Base-by-base conservation (phyloP, 2,113 vertebrate species). In the Paratilapia polleni region DNA sequence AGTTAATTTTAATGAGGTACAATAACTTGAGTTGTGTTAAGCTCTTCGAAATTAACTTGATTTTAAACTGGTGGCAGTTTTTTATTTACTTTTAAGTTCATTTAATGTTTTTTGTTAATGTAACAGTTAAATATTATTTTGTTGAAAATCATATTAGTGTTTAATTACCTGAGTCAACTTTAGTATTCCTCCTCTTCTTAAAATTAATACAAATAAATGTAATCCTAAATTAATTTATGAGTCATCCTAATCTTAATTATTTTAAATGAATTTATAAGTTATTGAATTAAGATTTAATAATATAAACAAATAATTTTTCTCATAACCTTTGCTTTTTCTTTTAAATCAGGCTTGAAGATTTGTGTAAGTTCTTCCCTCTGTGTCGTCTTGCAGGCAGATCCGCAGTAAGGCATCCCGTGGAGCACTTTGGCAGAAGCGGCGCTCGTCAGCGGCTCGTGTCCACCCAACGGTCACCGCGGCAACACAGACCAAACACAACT, bases 351-450 rank as follows among this genome's bases (percentile, higher is more conserved):
- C 19, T 57, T 58, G 12, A 61, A 20, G 3, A 34, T 17, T 49
- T 12, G 11, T 15, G 28, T 28, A 24, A n/a, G 14, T 5, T 66
- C 0, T 9, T 59, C 24, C 38, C 13, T 76, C 20, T 6, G 10
- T 47, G 34, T 47, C 3, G 68, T 43, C 74, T 47, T 22, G 36
- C 83, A 92, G 83, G 59, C 93, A 95, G 86, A 95, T 94, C 43
- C 88, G 93, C 3, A 87, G 52, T 22, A 94, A 93, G 61, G 88
- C 87, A 0, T 87, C 89, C 2, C 82, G 84, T 1, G 82, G 87
- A 1, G 47, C 54, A 1, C 36, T 80, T 3, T 87, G 73, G 77
- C 83, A 91, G 66, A 93, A 88, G 64, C 87, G 91, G 0, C 90
- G 88, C 8, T 90, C 91, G 0, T 93, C 90, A 0, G 87, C 77